Base-by-base conservation (phyloP, 1,140 invertebrate genomes). In the Sesamia nonagrioides region DNA sequence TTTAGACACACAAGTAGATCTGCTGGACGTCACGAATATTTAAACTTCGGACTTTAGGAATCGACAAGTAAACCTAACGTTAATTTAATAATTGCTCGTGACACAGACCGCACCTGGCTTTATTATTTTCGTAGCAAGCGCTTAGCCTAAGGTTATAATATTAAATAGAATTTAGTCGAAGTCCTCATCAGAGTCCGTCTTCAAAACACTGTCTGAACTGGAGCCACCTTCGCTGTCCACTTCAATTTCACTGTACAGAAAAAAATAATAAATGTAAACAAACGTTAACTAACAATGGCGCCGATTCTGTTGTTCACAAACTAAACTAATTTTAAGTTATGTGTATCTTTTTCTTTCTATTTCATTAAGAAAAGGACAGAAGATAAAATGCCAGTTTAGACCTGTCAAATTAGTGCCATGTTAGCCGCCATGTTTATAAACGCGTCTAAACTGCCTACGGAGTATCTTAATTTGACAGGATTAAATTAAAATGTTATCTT, bases 111-210 rank as follows among this genome's bases (percentile, higher is more conserved):
- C 40, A 63, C 56, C 58, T 63, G 58, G n/a, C 40, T 37, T 50
- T 71, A 48, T 74, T 61, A 50, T 52, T 63, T 75, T 58, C 71
- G 11, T 54, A 71, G 75, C 50, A 63, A 75, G 73, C 74, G 68
- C 78, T 80, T 83, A 83, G 9, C 37, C 78, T 83, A 78, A 77
- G 50, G 66, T 35, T 71, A 78, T 66, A n/a, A 45, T 35, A 60
- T 27, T 35, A 75, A 52, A 15, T 61, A n/a, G 17, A 76, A 77
- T 84, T 50, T 92, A 94, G 80, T 94, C 93, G 76, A 94, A 94
- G 82, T 94, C 92, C 82, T 94, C 93, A 76, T 94, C 93, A 9
- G 92, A 94, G 81, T 94, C 93, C 6, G 93, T 94, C 82, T 91
- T 92, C 54, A 94, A 82, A 6, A 92, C 91, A 84, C 93, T 94